Evolutionary conservation across 2,797 vertebrate genomes (phyloP).

Genomic region (Eidolon dupreanum): DNA sequence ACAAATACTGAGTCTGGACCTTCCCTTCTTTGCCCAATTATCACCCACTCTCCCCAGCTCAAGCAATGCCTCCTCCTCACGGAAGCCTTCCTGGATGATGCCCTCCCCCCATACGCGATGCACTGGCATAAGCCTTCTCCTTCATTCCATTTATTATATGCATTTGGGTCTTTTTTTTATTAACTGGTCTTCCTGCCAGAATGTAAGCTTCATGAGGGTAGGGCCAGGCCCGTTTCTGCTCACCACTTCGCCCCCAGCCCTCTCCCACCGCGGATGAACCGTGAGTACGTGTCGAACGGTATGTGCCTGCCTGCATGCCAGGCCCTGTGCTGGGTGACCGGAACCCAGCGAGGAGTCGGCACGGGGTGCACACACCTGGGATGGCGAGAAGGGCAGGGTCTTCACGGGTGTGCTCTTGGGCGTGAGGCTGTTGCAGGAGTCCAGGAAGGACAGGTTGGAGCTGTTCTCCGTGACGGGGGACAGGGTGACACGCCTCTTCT

Average conservation of each 20-base stretch:
- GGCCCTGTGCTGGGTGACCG: neutral
- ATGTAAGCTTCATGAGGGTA: neutral
- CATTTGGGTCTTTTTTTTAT: neutral
- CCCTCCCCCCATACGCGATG: neutral
- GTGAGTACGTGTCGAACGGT: neutral
- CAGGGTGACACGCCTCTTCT: slow-evolving; percentile 90
- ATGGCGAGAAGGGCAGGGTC: slow-evolving; percentile 96
- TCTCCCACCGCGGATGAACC: neutral
- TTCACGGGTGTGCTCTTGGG: slow-evolving; percentile 98
- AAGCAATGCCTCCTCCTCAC: neutral
- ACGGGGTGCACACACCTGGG: slow-evolving; percentile 88
- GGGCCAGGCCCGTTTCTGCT: neutral
- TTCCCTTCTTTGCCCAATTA: neutral
- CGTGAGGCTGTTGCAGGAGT: slow-evolving; percentile 93
- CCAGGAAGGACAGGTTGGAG: slow-evolving; percentile 84
- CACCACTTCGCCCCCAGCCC: neutral
- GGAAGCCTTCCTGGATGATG: neutral
- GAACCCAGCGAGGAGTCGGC: accelerated
- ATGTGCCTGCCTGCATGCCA: too few relatives aligned
- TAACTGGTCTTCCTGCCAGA: neutral
- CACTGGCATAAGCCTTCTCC: neutral
- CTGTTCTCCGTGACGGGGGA: slow-evolving; percentile 89
- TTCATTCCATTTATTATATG: neutral
- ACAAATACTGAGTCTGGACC: neutral
- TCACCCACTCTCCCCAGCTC: neutral